Evolutionary conservation across 2,113 vertebrate genomes (phyloP), one percentile per base, ranked within the genome.

Genomic region (Cebus imitator): DNA sequence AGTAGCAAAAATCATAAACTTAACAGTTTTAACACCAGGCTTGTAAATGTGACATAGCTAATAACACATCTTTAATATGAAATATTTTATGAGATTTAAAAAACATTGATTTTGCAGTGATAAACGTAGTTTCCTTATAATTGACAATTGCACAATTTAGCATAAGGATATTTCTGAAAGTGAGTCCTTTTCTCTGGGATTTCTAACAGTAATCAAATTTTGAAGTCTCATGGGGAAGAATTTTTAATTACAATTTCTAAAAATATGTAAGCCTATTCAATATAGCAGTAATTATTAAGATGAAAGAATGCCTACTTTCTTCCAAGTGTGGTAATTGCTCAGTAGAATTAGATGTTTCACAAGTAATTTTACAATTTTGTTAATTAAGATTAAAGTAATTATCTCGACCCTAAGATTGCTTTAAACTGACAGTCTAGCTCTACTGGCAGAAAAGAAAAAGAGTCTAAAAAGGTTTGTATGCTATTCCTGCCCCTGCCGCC

Each of bases 31-130:
- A 98, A 95, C 97, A 87, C 78, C 87, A 97, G 90, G 81, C 95
- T 98, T 98, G 94, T 96, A 98, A 98, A 97, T 98, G 95, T 97
- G 96, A 90, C 97, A 97, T 97, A 98, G 98, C 98, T 97, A 96
- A 98, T 96, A 89, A 95, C 64, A 32, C 27, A 50, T 16, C 14
- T 91, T 98, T 93, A 93, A 95, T 55, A 37, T 95, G 95, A 96
- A 94, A 97, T 98, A 97, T 97, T 98, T 96, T 88, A 81, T 96
- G 70, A 78, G 12, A 9, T 86, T 96, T 96, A 66, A 95, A 97
- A 89, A 80, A 91, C 40, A 86, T 37, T 70, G 35, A 68, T 55
- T 96, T 96, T 52, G 11, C 2, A 68, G 10, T 82, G 35, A 43
- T 76, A 79, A 50, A 45, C 16, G 3, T 50, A 79, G 45, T 83